Evolutionary conservation across 23 tunicate genomes (phyloP).

Genomic region (Ciona savignyi): DNA sequence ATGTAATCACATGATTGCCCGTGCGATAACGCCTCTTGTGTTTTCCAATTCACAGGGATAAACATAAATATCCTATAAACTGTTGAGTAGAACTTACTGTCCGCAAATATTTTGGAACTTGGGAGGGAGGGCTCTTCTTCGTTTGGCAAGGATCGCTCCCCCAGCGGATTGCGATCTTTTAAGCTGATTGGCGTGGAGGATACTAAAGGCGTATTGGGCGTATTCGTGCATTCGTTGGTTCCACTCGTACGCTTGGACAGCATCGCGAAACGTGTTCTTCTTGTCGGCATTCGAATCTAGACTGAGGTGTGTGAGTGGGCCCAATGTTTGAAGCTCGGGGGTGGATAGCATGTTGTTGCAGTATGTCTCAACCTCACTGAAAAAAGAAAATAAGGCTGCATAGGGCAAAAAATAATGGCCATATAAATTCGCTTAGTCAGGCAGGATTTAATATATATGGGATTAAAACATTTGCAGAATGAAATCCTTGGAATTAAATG

Average conservation of each 20-base stretch:
- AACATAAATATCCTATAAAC: too few relatives aligned
- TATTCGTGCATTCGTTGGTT: constrained; percentile 46
- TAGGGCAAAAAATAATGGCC: too few relatives aligned
- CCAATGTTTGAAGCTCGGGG: constrained; percentile 38
- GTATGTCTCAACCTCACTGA: constrained; percentile 68
- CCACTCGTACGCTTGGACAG: constrained; percentile 60
- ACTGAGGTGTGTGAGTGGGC: constrained; percentile 50
- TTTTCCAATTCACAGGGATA: too few relatives aligned
- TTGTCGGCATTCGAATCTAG: constrained; percentile 57
- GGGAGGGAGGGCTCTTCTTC: constrained; percentile 26
- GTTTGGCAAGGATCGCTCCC: constrained; percentile 19
- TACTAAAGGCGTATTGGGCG: constrained; percentile 27
- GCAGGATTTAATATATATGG: too few relatives aligned
- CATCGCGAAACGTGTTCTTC: constrained; percentile 24
- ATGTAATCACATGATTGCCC: too few relatives aligned
- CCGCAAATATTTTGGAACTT: constrained; percentile 4
- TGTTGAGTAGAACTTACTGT: constrained; percentile 21
- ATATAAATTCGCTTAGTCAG: too few relatives aligned
- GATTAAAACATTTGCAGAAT: too few relatives aligned
- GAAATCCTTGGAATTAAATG: too few relatives aligned
- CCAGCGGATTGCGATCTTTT: constrained; percentile 25
- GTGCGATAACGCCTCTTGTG: too few relatives aligned
- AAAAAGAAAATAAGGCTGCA: too few relatives aligned
- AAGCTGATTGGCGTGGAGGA: constrained; percentile 19
- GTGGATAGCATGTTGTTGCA: constrained; percentile 58